Evolutionary conservation across 2,113 vertebrate species (phyloP), one percentile per base, ranked within the genome.

Genomic region (Salvelinus namaycush): DNA sequence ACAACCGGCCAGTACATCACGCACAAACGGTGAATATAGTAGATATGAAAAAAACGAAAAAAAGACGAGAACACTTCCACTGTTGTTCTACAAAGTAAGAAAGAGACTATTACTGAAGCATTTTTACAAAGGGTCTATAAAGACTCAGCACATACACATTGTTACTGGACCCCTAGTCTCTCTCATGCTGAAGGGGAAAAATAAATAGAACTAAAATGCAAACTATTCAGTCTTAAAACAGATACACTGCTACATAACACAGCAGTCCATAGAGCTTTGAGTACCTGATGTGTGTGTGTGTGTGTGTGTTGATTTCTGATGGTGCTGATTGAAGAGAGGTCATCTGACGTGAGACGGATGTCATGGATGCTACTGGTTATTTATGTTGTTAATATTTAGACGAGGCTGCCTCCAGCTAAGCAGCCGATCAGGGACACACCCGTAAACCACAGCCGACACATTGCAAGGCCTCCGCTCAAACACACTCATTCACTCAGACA

Each of bases 341-440:
- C 39, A 12, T 22, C 20, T 48, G 68, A 29, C n/a, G 27, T 70
- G 13, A 22, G 68, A 70, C 39, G n/a, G 68, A 70, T 70, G 68
- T 44, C 68, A 44, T 16, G 39, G 26, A 72, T 54, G 70, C 16
- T 14, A 51, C 70, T 59, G 24, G 49, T 59, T 72, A 72, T 72
- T 72, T 72, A 72, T 72, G 70, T 20, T 20, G 14, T 59, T 59
- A 29, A 59, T 59, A 49, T 72, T 72, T 72, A n/a, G 51, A 72
- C 49, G n/a, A 29, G 70, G 49, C 18, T 27, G 27, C 70, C 68
- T 70, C 68, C 68, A 70, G 39, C 39, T 7, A 22, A 48, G 31
- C 20, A 44, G 34, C 11, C 8, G 7, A 44, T 34, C 51, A 72
- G 70, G 51, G 70, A 72, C 70, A 70, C 44, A 57, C 8, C 70